Evolutionary conservation across 2,797 vertebrate genomes (phyloP), one percentile per base, ranked within the genome.

Genomic region (Cossypha niveicapilla): DNA sequence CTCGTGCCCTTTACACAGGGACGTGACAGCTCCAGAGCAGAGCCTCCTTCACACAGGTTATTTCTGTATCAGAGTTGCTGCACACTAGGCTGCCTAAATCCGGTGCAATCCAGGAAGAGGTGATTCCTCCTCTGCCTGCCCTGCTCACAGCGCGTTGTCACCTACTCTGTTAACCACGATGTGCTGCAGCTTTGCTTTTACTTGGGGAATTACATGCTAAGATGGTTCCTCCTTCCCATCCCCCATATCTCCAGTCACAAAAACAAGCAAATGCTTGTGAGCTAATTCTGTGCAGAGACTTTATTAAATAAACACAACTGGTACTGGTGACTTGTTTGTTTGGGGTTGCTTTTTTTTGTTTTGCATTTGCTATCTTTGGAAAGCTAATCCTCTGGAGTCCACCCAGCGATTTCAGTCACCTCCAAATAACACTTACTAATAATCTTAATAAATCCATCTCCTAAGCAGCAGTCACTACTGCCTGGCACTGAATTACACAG

Each of bases 401-500:
- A 80, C 84, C 86, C 89, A 86, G 91, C 13, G 56, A 93, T 96
- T 96, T 90, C 92, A 92, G 96, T 94, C 95, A 94, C 94, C 96
- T 97, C 94, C 82, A 94, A 95, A 93, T 92, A 94, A 84, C 83
- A 81, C 80, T 94, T 90, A 71, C 89, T 91, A 92, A 96, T 96
- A 91, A 96, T 94, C 95, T 86, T 85, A 93, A 95, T 93, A 96
- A 96, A 96, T 95, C 95, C 93, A 65, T 30, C 88, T 95, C 88
- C 88, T 71, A 67, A 88, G 94, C 84, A 93, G 90, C 87, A 87
- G 56, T 41, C 45, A 91, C 92, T 90, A 88, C 86, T 94, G 93
- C 90, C 94, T 91, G 73, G 81, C 92, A 76, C 80, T 35, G 65
- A 66, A 92, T 77, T 23, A 67, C 32, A 54, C 61, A 51, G 86